Evolutionary conservation across 2,113 vertebrate genomes (phyloP).

Genomic region (Tamias sibiricus): DNA sequence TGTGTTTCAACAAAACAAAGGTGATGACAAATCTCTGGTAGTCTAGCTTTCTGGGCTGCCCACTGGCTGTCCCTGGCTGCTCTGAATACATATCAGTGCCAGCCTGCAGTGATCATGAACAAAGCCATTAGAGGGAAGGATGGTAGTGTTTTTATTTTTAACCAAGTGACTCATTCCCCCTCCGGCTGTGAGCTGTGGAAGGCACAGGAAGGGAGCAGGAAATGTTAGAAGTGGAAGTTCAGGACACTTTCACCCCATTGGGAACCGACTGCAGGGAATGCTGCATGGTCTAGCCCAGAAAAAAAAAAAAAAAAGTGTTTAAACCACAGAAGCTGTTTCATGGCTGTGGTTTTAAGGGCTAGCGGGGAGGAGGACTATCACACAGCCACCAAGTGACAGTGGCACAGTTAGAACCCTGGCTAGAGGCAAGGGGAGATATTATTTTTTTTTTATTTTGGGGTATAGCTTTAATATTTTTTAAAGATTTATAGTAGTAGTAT

Average conservation of each 20-base stretch:
- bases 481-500: too few relatives aligned
- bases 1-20: not conserved
- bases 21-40: slow-evolving; percentile 69
- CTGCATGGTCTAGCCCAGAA: not conserved
- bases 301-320: slow-evolving; percentile 64
- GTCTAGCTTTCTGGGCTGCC: slow-evolving; percentile 76
- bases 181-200: slow-evolving; percentile 69
- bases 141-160: slow-evolving; percentile 85
- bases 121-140: slow-evolving; percentile 84
- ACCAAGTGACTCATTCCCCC: slow-evolving; percentile 84
- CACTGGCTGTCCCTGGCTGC: slow-evolving; percentile 78
- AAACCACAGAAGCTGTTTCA: slow-evolving; percentile 35
- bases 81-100: slow-evolving; percentile 79
- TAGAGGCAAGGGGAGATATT: not conserved
- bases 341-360: not conserved
- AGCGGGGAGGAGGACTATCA: not conserved
- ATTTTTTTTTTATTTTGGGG: too few relatives aligned
- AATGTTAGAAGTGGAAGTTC: slow-evolving; percentile 61
- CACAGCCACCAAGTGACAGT: not conserved
- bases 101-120: slow-evolving; percentile 82
- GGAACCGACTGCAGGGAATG: slow-evolving; percentile 41
- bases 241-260: slow-evolving; percentile 55
- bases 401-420: not conserved
- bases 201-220: not conserved
- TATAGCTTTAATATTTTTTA: too few relatives aligned